phyloP scores from a whole-genome alignment of 2,113 vertebrate genomes.

The Neotragus pygmaeus region DNA sequence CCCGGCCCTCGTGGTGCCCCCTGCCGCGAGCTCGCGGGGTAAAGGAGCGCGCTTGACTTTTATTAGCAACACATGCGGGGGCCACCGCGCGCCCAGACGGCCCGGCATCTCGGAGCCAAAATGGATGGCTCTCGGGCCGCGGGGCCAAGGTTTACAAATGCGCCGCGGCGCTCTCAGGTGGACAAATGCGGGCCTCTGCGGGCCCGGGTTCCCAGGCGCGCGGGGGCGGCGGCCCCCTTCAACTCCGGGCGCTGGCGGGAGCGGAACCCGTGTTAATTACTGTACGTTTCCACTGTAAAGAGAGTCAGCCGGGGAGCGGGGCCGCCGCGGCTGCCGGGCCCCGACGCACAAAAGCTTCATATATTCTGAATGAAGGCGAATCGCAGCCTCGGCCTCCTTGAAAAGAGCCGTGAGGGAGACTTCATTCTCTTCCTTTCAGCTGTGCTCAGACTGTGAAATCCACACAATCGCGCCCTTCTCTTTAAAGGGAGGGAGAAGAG shows the following conservation, averaged over 20 bases:
- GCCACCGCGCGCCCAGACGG: background rate
- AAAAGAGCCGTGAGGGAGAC: slow-evolving; percentile 53
- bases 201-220: slow-evolving; percentile 54
- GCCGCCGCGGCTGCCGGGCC: background rate
- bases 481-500: background rate
- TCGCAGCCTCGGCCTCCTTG: slow-evolving; percentile 40
- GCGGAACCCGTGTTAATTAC: slow-evolving; percentile 30
- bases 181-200: background rate
- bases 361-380: slow-evolving; percentile 39
- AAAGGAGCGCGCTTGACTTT: background rate
- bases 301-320: slow-evolving; percentile 9
- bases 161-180: slow-evolving; percentile 23
- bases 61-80: slow-evolving; percentile 43
- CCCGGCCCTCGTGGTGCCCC: background rate
- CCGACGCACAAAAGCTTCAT: slow-evolving; percentile 50
- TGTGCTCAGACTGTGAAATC: slow-evolving; percentile 31
- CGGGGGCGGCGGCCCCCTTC: slow-evolving; percentile 12
- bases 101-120: background rate
- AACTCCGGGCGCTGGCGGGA: background rate
- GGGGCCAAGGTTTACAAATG: background rate
- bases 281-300: slow-evolving; percentile 22
- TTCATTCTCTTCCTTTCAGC: slow-evolving; percentile 48
- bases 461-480: slow-evolving; percentile 33
- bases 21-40: background rate
- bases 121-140: slow-evolving; percentile 21